Evolutionary conservation across 2,113 vertebrate species (phyloP), one percentile per base, ranked within the genome.

Genomic region (Amia ocellicauda): DNA sequence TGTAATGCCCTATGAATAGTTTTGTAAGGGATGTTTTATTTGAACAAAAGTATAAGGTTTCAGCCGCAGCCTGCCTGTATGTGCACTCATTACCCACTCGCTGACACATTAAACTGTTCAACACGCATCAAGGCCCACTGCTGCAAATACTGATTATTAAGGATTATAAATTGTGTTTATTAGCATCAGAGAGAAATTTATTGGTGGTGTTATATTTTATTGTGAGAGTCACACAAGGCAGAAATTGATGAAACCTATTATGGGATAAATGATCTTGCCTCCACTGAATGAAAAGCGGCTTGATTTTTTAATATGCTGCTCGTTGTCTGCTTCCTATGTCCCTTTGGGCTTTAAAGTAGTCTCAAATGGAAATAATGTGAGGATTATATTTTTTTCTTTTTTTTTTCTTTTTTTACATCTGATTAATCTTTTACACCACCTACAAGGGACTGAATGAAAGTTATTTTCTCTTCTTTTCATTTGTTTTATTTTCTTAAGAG

Each of bases 71-170:
- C n/a, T 17, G 7, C 43, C n/a, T 13, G 13, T 17, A n/a, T 47
- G n/a, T 47, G 43, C 20, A n/a, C 26, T 43, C 13, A 60, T 40
- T 17, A 19, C 28, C 9, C 27, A 2, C 28, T 51, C 14, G 17
- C 28, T 50, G 60, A 51, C 26, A 62, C 47, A 27, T 29, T 50
- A 68, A 19, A 55, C 51, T 73, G 70, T 69, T 69, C 63, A 74
- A 61, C 29, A 36, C 11, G 31, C 31, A 36, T 36, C 31, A 36
- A 36, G 2, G 57, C 22, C 67, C 66, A 67, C 70, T 67, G 63
- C 67, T 50, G 53, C 29, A 55, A 64, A 50, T 68, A 64, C 69
- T 65, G 62, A 49, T 61, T 47, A 47, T 47, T 47, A 47, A 24
- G 53, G 22, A 28, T 58, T 40, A 22, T 40, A 58, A 36, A 58